Evolutionary conservation across 2,797 vertebrate genomes (phyloP).

Genomic region (Hyperoplus lanceolatus): DNA sequence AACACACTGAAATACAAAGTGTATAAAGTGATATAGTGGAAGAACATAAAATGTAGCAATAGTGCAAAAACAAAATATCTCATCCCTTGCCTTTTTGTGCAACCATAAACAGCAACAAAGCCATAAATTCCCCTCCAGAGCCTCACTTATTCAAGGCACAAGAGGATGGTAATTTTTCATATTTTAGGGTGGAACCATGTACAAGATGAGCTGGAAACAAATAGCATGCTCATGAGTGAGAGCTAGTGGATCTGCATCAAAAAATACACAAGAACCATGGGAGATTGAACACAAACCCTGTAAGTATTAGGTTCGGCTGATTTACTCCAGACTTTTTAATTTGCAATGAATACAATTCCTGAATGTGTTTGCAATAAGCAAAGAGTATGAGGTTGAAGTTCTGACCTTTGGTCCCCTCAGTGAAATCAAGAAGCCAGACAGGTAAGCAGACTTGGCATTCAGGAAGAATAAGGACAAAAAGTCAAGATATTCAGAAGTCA

Average conservation of each 20-base stretch:
- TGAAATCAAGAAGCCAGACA: background rate
- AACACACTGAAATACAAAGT: background rate
- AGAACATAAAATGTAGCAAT: background rate
- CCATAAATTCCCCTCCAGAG: background rate
- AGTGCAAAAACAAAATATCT: background rate
- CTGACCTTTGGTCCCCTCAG: conserved; percentile 12
- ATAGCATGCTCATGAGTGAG: conserved; percentile 8
- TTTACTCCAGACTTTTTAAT: background rate
- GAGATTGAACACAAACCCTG: conserved; percentile 1
- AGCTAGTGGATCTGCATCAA: conserved; percentile 20
- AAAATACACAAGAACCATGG: background rate
- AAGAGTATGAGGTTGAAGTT: background rate
- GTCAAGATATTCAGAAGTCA: conserved; percentile 42
- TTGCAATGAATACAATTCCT: background rate
- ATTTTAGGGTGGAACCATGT: conserved; percentile 1
- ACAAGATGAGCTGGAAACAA: background rate
- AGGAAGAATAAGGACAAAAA: conserved; percentile 18
- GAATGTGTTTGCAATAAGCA: conserved; percentile 18
- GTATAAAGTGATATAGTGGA: background rate
- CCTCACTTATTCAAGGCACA: conserved; percentile 19
- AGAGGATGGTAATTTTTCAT: background rate
- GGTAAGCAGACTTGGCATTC: conserved; percentile 18
- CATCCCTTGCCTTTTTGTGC: background rate
- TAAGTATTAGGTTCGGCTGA: conserved; percentile 6
- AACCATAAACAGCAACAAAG: background rate